A percentile compares a stretch with the other conserved stretches of the same genome.
These are phyloP conservation scores for Monomorium pharaonis DNA, from an alignment of 1,140 invertebrate genomes.

Conservation along the genomic window DNA sequence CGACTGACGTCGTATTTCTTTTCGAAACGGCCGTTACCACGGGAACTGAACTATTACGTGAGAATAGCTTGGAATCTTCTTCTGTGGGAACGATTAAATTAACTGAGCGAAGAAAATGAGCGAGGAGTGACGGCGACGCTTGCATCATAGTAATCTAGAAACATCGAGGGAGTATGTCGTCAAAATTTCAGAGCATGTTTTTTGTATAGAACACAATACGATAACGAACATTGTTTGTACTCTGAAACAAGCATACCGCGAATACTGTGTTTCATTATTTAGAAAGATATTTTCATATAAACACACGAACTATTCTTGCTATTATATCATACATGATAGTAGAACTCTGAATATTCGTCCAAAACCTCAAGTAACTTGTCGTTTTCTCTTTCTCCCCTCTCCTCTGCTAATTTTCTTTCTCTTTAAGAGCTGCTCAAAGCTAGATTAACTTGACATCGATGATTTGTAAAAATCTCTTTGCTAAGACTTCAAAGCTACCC, in stretches of 20 bases:
- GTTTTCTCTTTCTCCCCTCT: background rate
- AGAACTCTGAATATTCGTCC: background rate
- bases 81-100: constrained; percentile 43
- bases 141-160: constrained; percentile 15
- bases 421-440: background rate
- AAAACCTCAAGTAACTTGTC: background rate
- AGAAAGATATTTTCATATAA: background rate
- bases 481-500: constrained; percentile 72
- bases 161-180: background rate
- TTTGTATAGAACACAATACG: background rate
- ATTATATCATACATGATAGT: background rate
- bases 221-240: background rate
- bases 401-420: background rate
- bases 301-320: background rate
- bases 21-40: constrained; percentile 29
- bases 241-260: background rate
- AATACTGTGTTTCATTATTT: constrained; percentile 7
- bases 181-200: background rate
- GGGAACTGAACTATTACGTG: constrained; percentile 34
- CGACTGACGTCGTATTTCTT: constrained; percentile 49
- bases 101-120: constrained; percentile 20
- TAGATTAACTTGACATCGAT: constrained; percentile 61
- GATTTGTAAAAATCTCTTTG: constrained; percentile 62
- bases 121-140: background rate
- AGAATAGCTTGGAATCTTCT: constrained; percentile 22